phyloP scores from a whole-genome alignment of 2,797 vertebrate species.

The Scolopax bukidnonensis region DNA sequence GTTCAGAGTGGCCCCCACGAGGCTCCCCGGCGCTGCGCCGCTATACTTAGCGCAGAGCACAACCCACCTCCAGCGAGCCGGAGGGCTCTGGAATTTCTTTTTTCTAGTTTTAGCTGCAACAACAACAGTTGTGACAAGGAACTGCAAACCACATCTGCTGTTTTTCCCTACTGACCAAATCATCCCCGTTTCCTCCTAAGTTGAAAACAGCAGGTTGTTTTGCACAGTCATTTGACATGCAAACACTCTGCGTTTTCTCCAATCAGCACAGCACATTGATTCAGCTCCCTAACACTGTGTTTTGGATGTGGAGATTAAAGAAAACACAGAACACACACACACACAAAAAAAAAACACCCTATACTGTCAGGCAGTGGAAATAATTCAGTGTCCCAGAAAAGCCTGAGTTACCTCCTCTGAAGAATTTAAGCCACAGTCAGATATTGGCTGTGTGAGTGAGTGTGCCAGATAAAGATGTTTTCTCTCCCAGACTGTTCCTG shows the following conservation, averaged over 20 bases:
- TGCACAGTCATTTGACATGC: neutral
- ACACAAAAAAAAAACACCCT: neutral
- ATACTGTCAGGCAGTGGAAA: neutral
- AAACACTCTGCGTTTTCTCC: neutral
- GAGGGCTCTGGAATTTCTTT: neutral
- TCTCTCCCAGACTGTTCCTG: neutral
- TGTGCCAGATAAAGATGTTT: neutral
- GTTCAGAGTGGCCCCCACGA: neutral
- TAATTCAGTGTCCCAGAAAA: constrained; percentile 26
- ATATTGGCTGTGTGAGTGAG: neutral
- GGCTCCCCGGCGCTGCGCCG: neutral
- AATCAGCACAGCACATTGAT: neutral
- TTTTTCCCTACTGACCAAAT: neutral
- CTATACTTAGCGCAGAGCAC: neutral
- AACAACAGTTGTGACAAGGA: neutral
- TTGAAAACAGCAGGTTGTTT: neutral
- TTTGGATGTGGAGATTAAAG: neutral
- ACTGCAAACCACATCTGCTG: neutral
- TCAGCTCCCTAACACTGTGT: neutral
- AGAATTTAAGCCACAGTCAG: neutral
- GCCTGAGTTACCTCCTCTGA: neutral
- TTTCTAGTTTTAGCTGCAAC: neutral
- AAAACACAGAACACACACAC: neutral
- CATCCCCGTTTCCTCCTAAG: neutral
- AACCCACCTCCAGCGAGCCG: neutral